Percentiles rank a stretch among this genome's conserved stretches.
Evolutionary conservation across 2,113 vertebrate genomes (phyloP).

Genomic region (Sander lucioperca): DNA sequence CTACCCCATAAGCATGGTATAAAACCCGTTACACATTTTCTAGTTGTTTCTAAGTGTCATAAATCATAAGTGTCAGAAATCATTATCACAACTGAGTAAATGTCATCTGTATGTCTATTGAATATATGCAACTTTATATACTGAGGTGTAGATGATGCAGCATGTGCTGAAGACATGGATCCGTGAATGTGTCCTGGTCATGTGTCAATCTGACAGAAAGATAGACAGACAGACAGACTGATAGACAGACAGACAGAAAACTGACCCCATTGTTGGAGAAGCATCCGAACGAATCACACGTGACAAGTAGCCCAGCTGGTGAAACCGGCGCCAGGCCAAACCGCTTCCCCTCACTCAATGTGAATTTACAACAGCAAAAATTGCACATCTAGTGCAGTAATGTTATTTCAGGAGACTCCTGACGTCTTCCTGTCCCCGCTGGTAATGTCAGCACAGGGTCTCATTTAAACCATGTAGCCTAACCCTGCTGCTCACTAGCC

Average conservation of each 20-base stretch:
- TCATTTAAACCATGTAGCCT: not conserved
- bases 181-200: not conserved
- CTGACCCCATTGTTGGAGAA: too few relatives aligned
- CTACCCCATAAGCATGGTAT: not conserved
- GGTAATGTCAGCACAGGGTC: not conserved
- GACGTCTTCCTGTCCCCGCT: constrained; percentile 2
- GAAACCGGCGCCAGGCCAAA: constrained; percentile 42
- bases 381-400: constrained; percentile 25
- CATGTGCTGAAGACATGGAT: not conserved
- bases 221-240: not conserved
- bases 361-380: constrained; percentile 28
- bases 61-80: not conserved
- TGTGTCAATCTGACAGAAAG: not conserved
- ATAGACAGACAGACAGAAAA: not conserved
- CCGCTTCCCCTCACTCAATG: constrained; percentile 23
- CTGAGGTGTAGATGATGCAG: not conserved
- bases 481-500: not conserved
- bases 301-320: constrained; percentile 8
- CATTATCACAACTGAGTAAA: not conserved
- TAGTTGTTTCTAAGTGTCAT: not conserved
- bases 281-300: too few relatives aligned
- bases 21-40: not conserved
- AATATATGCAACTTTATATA: not conserved
- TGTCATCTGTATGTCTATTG: not conserved
- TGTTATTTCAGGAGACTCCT: not conserved